Conservation (phyloP, 2,797 vertebrate species). For the Ctenosaura bakeri region DNA sequence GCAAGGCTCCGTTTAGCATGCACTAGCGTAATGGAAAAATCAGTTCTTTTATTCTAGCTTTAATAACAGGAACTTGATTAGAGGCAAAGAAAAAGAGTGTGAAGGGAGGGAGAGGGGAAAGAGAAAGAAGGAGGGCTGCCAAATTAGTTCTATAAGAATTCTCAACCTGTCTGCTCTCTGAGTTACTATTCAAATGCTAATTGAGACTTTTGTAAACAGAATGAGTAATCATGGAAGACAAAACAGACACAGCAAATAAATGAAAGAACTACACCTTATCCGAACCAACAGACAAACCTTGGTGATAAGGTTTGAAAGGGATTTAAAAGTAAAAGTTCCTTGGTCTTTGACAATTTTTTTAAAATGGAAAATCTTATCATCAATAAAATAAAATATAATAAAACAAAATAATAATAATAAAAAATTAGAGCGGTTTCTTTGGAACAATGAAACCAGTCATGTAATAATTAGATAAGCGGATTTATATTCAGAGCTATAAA, state of each 20-base stretch:
- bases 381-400: slow-evolving; percentile 83
- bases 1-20: slow-evolving; percentile 80
- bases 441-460: slow-evolving; percentile 83
- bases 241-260: slow-evolving; percentile 83
- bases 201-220: slow-evolving; percentile 86
- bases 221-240: slow-evolving; percentile 85
- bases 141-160: slow-evolving; percentile 87
- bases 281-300: slow-evolving; percentile 76
- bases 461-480: slow-evolving; percentile 87
- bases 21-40: slow-evolving; percentile 83
- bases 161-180: slow-evolving; percentile 84
- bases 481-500: slow-evolving; percentile 83
- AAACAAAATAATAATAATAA: slow-evolving; percentile 59
- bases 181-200: slow-evolving; percentile 86
- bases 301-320: slow-evolving; percentile 77
- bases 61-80: slow-evolving; percentile 86
- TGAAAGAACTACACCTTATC: slow-evolving; percentile 82
- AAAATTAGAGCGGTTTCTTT: slow-evolving; percentile 78
- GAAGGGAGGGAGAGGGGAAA: slow-evolving; percentile 65
- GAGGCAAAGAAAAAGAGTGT: slow-evolving; percentile 76
- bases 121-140: slow-evolving; percentile 76
- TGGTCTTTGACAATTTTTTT: slow-evolving; percentile 56
- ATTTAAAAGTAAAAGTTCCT: slow-evolving; percentile 74
- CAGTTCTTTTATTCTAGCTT: slow-evolving; percentile 83
- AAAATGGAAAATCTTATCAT: slow-evolving; percentile 72